These are phyloP conservation scores for Tokudaia muenninki DNA, from an alignment of 2,797 vertebrate genomes.

Conservation along the genomic window DNA sequence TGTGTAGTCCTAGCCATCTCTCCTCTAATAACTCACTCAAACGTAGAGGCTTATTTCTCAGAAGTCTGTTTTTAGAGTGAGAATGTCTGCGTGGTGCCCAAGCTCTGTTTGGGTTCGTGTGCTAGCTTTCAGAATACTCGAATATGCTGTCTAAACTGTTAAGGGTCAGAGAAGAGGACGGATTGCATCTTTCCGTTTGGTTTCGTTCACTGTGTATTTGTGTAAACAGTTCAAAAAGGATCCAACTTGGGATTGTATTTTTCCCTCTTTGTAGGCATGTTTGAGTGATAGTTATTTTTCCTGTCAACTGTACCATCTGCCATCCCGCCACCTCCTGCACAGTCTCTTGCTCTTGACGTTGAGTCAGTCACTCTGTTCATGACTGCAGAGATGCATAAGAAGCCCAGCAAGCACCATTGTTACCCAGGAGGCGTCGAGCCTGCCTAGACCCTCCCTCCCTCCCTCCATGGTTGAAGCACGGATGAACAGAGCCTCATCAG, in stretches of 20 bases:
- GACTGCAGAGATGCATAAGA: background rate
- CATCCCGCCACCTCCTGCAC: background rate
- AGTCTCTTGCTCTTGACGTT: background rate
- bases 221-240: conserved; percentile 53
- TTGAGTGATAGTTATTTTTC: background rate
- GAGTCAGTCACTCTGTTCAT: background rate
- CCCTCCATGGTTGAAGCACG: background rate
- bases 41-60: conserved; percentile 33
- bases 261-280: background rate
- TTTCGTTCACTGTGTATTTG: conserved; percentile 67
- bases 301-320: background rate
- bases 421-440: background rate
- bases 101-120: background rate
- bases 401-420: conserved; percentile 18
- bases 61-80: background rate
- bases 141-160: background rate
- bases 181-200: conserved; percentile 58
- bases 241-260: background rate
- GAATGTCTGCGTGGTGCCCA: background rate
- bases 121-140: background rate
- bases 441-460: background rate
- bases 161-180: conserved; percentile 65
- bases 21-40: background rate
- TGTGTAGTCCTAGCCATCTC: background rate
- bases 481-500: background rate